Conservation (phyloP, 2,888 invertebrate genomes). For the Axea sp. region DNA sequence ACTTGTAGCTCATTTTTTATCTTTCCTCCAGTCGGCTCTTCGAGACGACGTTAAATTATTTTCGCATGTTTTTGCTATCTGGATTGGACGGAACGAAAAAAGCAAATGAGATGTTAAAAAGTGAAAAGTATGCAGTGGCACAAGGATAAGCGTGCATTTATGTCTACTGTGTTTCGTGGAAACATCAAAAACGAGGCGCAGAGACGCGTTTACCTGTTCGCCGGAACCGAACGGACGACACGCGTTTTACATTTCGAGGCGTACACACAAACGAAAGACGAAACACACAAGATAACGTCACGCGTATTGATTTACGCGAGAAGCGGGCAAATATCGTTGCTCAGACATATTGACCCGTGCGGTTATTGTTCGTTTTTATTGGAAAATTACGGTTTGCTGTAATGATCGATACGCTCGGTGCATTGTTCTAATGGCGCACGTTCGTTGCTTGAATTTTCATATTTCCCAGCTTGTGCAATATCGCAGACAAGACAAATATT, state of each 20-base stretch:
- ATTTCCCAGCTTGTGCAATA: conserved; percentile 21
- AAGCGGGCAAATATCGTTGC: conserved; percentile 35
- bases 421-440: conserved; percentile 10
- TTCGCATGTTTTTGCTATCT: conserved; percentile 42
- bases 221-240: conserved; percentile 27
- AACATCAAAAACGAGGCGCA: conserved; percentile 45
- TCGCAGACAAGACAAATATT: conserved; percentile 4
- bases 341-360: conserved; percentile 16
- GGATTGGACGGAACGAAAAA: conserved; percentile 29
- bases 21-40: not conserved
- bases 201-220: conserved; percentile 51
- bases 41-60: conserved; percentile 45
- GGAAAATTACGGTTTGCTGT: conserved; percentile 9
- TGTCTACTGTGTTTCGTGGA: conserved; percentile 47
- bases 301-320: conserved; percentile 31
- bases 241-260: conserved; percentile 42
- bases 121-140: conserved; percentile 48
- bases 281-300: conserved; percentile 6
- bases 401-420: conserved; percentile 2
- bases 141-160: conserved; percentile 41
- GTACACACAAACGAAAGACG: conserved; percentile 8
- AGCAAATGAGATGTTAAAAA: conserved; percentile 48
- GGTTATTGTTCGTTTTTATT: conserved; percentile 20
- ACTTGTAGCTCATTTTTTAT: conserved; percentile 7
- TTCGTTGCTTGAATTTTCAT: conserved; percentile 3